These are phyloP conservation scores for Oceanodroma leucorhoa DNA, from an alignment of 2,797 vertebrate species.

Conservation along the genomic window DNA sequence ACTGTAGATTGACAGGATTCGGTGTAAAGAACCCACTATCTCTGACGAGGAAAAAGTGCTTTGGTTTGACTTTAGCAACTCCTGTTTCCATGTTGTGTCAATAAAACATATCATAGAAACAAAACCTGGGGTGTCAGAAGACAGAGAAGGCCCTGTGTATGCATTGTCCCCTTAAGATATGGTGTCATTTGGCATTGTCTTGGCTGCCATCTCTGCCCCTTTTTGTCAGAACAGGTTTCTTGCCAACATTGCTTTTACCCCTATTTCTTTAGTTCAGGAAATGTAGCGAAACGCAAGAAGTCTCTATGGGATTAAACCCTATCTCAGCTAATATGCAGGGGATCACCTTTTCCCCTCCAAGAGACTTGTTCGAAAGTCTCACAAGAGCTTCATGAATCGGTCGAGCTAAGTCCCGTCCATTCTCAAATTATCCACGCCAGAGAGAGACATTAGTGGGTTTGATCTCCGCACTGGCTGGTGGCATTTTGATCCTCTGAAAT, in stretches of 20 bases:
- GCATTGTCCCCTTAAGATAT: not conserved
- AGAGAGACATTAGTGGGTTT: not conserved
- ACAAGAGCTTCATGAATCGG: not conserved
- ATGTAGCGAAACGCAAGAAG: not conserved
- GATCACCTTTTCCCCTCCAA: not conserved
- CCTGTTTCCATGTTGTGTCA: not conserved
- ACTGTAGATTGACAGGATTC: not conserved
- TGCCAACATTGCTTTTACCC: not conserved
- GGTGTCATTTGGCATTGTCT: not conserved
- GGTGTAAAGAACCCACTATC: not conserved
- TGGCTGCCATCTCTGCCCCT: not conserved
- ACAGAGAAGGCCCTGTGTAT: not conserved
- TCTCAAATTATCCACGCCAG: not conserved
- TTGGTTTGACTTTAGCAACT: not conserved
- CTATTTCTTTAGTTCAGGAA: not conserved
- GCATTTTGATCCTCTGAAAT: not conserved
- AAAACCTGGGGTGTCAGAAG: not conserved
- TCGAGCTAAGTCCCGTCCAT: fast-evolving
- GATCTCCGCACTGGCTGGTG: not conserved
- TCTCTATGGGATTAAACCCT: not conserved
- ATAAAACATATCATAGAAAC: not conserved
- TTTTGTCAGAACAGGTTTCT: not conserved
- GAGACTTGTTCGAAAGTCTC: not conserved
- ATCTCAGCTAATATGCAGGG: not conserved
- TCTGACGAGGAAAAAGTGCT: not conserved